phyloP scores from a whole-genome alignment of 2,113 vertebrate species.

The Phyllopteryx taeniolatus region DNA sequence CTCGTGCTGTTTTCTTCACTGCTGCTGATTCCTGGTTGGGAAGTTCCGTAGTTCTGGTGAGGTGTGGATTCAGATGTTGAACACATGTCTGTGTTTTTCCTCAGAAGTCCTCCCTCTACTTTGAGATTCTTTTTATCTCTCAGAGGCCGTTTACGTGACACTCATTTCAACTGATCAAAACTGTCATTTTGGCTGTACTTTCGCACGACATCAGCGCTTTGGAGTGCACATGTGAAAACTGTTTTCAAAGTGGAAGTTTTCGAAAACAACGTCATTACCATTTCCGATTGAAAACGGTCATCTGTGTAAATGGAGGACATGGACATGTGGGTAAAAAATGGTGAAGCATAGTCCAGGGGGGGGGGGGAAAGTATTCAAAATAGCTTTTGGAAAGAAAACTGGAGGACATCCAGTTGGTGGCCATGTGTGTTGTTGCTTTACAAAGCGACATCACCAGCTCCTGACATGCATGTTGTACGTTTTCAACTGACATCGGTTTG shows the following conservation, averaged over 20 bases:
- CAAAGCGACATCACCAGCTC: too few relatives aligned
- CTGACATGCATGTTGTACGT: too few relatives aligned
- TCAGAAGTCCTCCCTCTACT: conserved; percentile 20
- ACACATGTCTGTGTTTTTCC: conserved; percentile 56
- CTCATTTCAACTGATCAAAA: not conserved
- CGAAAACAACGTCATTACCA: not conserved
- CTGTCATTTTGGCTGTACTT: not conserved
- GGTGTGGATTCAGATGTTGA: conserved; percentile 62
- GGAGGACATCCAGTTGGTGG: too few relatives aligned
- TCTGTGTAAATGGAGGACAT: not conserved
- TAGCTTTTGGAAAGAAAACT: not conserved
- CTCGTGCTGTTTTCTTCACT: conserved; percentile 22
- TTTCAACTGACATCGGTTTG: too few relatives aligned
- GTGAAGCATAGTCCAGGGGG: too few relatives aligned
- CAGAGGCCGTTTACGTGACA: not conserved
- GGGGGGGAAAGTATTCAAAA: too few relatives aligned
- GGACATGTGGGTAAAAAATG: not conserved
- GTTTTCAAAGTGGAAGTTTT: not conserved
- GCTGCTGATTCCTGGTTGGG: conserved; percentile 42
- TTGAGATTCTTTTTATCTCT: conserved; percentile 37
- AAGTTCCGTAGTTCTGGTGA: conserved; percentile 29
- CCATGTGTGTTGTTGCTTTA: not conserved
- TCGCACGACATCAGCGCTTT: not conserved
- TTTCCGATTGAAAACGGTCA: not conserved
- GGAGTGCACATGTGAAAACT: not conserved